These are phyloP conservation scores for Malurus cyaneus DNA, from an alignment of 2,113 vertebrate genomes.

Conservation along the genomic window DNA sequence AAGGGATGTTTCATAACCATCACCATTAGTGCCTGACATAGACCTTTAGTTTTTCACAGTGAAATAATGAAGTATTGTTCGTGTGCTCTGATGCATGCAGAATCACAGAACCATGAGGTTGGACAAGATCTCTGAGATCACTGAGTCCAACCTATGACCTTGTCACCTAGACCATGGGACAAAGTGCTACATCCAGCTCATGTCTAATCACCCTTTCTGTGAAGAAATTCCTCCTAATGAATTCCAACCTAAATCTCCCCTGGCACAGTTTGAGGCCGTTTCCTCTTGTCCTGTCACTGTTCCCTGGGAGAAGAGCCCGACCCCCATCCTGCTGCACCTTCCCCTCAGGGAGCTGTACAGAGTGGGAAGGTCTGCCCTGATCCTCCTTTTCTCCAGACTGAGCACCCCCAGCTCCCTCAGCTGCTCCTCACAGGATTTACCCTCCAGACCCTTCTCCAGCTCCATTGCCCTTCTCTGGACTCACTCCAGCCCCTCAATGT, in stretches of 20 bases:
- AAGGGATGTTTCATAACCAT: background rate
- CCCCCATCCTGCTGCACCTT: background rate
- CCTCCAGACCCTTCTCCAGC: background rate
- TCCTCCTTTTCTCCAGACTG: background rate
- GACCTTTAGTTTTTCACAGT: background rate
- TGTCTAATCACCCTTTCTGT: background rate
- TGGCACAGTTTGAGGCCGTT: background rate
- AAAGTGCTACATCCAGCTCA: background rate
- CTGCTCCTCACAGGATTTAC: background rate
- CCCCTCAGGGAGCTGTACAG: background rate
- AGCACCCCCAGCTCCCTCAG: background rate
- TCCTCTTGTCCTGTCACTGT: background rate
- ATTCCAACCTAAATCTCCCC: background rate
- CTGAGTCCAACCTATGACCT: background rate
- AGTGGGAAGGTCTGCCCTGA: background rate
- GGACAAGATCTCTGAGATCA: background rate
- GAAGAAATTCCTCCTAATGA: background rate
- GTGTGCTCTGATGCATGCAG: background rate
- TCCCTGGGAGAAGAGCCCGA: background rate
- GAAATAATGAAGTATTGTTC: background rate
- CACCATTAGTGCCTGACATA: background rate
- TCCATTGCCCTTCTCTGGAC: background rate
- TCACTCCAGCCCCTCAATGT: background rate
- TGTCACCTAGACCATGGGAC: background rate
- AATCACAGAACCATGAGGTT: background rate